Evolutionary conservation across 2,113 vertebrate genomes (phyloP).

Genomic region (Lipotes vexillifer): DNA sequence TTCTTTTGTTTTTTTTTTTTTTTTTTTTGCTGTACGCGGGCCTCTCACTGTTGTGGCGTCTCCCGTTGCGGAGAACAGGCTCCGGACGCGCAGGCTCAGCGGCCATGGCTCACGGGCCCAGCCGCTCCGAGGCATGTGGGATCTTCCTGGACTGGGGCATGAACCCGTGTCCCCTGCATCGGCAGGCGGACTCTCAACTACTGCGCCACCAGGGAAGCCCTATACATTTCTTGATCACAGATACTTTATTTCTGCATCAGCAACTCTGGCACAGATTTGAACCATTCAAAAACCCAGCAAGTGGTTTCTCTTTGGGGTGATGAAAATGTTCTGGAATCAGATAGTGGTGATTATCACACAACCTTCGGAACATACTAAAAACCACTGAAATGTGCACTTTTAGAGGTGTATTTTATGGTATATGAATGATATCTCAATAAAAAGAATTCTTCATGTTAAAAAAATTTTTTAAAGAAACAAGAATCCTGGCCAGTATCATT

Average conservation of each 20-base stretch:
- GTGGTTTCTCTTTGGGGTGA: neutral
- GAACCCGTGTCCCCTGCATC: too few relatives aligned
- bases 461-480: too few relatives aligned
- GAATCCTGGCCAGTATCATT: neutral
- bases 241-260: neutral
- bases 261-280: neutral
- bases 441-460: neutral
- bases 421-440: neutral
- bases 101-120: too few relatives aligned
- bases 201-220: too few relatives aligned
- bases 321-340: slow-evolving; percentile 6
- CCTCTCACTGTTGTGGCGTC: too few relatives aligned
- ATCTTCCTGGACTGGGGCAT: too few relatives aligned
- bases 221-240: neutral
- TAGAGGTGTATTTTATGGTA: neutral
- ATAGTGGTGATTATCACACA: neutral
- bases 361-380: neutral
- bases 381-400: neutral
- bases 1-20: neutral
- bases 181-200: too few relatives aligned
- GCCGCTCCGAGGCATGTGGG: too few relatives aligned
- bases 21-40: too few relatives aligned
- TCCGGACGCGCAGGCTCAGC: too few relatives aligned
- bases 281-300: neutral
- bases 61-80: too few relatives aligned